Percentiles rank a stretch among this genome's conserved stretches.
Conservation (phyloP, 2,888 invertebrate genomes). For the Sturmia bella region DNA sequence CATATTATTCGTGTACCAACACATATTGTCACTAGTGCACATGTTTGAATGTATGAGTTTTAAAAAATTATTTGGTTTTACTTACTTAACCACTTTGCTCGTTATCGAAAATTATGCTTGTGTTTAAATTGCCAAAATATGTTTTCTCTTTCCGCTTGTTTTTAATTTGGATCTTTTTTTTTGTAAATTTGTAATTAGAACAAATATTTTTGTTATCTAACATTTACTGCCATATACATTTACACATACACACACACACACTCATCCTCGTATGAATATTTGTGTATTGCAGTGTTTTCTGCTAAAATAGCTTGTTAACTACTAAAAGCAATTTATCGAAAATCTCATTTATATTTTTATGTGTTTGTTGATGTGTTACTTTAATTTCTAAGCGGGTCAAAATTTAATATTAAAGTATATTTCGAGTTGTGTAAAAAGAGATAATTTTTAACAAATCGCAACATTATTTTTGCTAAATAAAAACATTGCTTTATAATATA, state of each 20-base stretch:
- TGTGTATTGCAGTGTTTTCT: neutral
- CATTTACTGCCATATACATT: neutral
- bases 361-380: too few species aligned
- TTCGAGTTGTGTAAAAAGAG: too few species aligned
- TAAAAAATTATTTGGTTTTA: constrained; percentile 35
- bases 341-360: constrained; percentile 9
- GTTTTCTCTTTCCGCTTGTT: constrained; percentile 15
- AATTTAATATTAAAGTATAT: too few species aligned
- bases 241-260: neutral
- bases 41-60: neutral
- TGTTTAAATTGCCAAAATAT: constrained; percentile 48
- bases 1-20: neutral
- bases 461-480: too few species aligned
- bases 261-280: neutral
- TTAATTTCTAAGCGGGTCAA: too few species aligned
- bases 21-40: neutral
- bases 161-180: constrained; percentile 4
- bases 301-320: neutral
- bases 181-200: constrained; percentile 39
- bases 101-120: constrained; percentile 49
- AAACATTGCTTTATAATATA: too few species aligned
- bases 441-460: too few species aligned
- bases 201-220: constrained; percentile 5
- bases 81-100: constrained; percentile 39
- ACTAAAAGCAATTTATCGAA: neutral